phyloP scores from a whole-genome alignment of 2,888 invertebrate species.

The Pseudanteris insignis region DNA sequence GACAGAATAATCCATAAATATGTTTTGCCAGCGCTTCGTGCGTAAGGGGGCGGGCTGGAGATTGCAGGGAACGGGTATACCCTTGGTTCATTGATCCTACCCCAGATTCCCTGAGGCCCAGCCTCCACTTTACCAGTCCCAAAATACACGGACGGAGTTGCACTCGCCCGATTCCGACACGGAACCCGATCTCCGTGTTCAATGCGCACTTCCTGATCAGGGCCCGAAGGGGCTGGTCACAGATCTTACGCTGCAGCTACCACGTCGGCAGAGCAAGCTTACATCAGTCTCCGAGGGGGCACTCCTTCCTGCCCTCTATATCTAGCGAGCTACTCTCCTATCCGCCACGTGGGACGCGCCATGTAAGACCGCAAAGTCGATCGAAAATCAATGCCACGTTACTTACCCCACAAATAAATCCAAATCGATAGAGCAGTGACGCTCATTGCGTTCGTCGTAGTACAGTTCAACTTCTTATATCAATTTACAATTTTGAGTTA shows the following conservation, averaged over 20 bases:
- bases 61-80: constrained; percentile 17
- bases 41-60: constrained; percentile 17
- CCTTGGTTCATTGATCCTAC: constrained; percentile 8
- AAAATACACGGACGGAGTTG: constrained; percentile 16
- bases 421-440: too few relatives aligned
- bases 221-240: constrained; percentile 15
- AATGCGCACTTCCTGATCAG: constrained; percentile 16
- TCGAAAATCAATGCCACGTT: too few relatives aligned
- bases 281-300: constrained; percentile 9
- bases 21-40: constrained; percentile 24
- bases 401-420: too few relatives aligned
- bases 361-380: too few relatives aligned
- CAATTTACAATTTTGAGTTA: too few relatives aligned
- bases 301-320: constrained; percentile 4
- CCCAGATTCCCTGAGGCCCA: constrained; percentile 25
- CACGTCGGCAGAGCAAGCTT: constrained; percentile 17
- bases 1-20: neutral
- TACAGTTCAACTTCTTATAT: too few relatives aligned
- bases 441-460: too few relatives aligned
- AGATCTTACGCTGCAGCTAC: neutral
- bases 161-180: constrained; percentile 12
- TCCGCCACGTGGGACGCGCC: constrained; percentile 1
- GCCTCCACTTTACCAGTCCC: constrained; percentile 20
- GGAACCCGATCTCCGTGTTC: constrained; percentile 10
- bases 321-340: constrained; percentile 7